Conservation (phyloP, 2,888 invertebrate species). For the Tuberolachnus salignus region DNA sequence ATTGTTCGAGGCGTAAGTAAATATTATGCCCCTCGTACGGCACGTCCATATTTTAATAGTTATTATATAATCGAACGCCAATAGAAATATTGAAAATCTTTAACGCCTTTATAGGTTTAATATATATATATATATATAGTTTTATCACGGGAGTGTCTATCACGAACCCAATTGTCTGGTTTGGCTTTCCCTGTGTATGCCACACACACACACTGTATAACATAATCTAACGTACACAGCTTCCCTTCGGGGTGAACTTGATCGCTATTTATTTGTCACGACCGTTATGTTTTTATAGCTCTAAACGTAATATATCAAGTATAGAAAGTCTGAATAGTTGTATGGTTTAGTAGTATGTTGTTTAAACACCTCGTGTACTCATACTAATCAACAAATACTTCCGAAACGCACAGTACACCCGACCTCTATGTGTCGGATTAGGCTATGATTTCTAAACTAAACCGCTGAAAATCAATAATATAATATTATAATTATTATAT, state of each 20-base stretch:
- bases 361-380: conserved; percentile 15
- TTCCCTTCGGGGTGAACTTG: conserved; percentile 40
- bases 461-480: too few relatives aligned
- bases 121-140: too few relatives aligned
- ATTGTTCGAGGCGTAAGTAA: too few relatives aligned
- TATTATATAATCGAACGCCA: conserved; percentile 9
- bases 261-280: conserved; percentile 32
- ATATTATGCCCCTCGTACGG: too few relatives aligned
- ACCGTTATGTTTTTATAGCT: conserved; percentile 8
- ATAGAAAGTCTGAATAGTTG: conserved; percentile 29
- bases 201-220: background rate
- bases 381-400: conserved; percentile 1
- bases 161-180: conserved; percentile 53
- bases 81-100: conserved; percentile 27
- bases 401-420: background rate
- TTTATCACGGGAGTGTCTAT: conserved; percentile 23
- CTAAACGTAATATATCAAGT: background rate
- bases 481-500: too few relatives aligned
- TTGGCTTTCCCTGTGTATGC: conserved; percentile 41
- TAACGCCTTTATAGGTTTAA: background rate
- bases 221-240: background rate
- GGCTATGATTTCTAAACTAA: too few relatives aligned
- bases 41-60: background rate
- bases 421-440: background rate
- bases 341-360: background rate